Conservation (phyloP, 2,113 vertebrate genomes). For the Spermophilus dauricus region DNA sequence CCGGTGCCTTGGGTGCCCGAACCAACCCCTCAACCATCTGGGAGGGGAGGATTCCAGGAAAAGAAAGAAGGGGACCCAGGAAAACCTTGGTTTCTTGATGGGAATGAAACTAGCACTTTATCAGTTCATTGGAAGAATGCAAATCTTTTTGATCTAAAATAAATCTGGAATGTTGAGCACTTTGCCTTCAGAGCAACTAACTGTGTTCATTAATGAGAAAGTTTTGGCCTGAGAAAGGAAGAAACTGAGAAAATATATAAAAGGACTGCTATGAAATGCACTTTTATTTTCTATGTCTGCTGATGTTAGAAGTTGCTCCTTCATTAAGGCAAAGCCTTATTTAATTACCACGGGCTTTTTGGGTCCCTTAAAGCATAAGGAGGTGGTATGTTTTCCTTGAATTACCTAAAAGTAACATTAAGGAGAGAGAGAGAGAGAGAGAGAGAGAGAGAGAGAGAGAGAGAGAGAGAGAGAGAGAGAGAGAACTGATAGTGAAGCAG, state of each 20-base stretch:
- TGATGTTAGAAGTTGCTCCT: neutral
- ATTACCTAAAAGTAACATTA: constrained; percentile 42
- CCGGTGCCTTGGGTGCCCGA: neutral
- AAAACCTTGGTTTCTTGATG: neutral
- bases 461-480: no score
- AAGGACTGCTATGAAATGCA: neutral
- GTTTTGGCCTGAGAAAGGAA: neutral
- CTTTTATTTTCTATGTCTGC: constrained; percentile 4
- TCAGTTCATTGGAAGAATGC: neutral
- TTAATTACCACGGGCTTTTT: constrained; percentile 26
- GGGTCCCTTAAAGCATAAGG: neutral
- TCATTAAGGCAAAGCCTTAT: constrained; percentile 43
- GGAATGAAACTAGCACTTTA: neutral
- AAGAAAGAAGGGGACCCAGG: neutral
- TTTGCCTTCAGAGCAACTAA: neutral
- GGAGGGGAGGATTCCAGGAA: neutral
- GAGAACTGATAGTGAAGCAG: neutral
- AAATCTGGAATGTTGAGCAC: neutral
- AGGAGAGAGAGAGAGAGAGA: neutral
- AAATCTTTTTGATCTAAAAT: neutral
- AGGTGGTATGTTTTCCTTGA: neutral
- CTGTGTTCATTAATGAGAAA: neutral
- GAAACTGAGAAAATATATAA: neutral
- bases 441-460: neutral
- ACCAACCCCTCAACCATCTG: neutral